Base-by-base conservation (phyloP, 2,113 vertebrate species). In the Macaca fascicularis region DNA sequence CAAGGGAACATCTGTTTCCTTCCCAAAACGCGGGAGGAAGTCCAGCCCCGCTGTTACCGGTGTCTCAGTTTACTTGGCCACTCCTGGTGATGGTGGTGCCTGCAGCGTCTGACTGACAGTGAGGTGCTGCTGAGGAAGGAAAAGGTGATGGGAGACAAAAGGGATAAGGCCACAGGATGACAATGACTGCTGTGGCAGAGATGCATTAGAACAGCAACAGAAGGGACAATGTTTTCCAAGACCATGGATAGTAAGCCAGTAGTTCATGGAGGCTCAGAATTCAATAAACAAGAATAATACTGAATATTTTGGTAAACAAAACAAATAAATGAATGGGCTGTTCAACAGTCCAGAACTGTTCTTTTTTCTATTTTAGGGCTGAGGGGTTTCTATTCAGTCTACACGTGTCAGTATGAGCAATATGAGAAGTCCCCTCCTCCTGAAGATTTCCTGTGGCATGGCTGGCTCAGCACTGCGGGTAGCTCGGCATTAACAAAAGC, bases 241-340 rank as follows among this genome's bases (percentile, higher is more conserved):
- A 45, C 59, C 35, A 61, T 0, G 6, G 32, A 40, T 61, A 50
- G 0, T 70, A 94, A 96, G 82, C 61, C 13, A 80, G 35, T 4
- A 84, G 61, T 64, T 79, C 89, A 57, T 50, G 55, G 45, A 55
- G 67, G 40, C 25, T 27, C 43, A 16, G 89, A 69, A 80, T 23
- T 79, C 84, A 82, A 67, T 35, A 52, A 84, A 69, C 59, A 64
- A 52, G 55, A 43, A 52, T 14, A 85, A 79, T 79, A 75, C 89
- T 79, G 32, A 95, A 81, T 30, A 52, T 79, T 80, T 32, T 74
- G 72, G 87, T 85, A 96, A 93, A 96, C 92, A 59, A 81, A 87
- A 98, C 32, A 45, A 91, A 94, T 79, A 59, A 80, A 67, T 20
- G 57, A 35, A 48, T 4, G 6, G 17, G 75, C 43, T 74, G 32